These are phyloP conservation scores for Bujurquina vittata DNA, from an alignment of 2,113 vertebrate genomes.

Conservation along the genomic window DNA sequence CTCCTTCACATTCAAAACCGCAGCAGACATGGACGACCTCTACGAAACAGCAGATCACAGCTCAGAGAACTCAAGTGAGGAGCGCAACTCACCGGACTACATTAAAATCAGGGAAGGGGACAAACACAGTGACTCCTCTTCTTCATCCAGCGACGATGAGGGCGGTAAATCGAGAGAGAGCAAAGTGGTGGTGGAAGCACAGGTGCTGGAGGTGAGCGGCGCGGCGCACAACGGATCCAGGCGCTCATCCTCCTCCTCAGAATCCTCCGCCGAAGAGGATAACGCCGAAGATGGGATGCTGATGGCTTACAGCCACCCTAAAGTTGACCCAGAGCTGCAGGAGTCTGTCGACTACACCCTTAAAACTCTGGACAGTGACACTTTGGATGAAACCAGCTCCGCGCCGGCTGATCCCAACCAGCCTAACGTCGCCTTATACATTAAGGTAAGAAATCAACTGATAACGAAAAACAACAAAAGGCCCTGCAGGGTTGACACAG, in stretches of 20 bases:
- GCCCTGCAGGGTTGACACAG: background rate
- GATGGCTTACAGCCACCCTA: slow-evolving; percentile 42
- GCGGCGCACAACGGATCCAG: slow-evolving; percentile 50
- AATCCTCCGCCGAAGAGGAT: slow-evolving; percentile 51
- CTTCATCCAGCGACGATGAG: slow-evolving; percentile 62
- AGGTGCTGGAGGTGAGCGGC: slow-evolving; percentile 13
- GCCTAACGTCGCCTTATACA: slow-evolving; percentile 70
- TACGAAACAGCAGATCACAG: slow-evolving; percentile 35
- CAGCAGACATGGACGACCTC: slow-evolving; percentile 59
- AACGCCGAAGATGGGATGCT: slow-evolving; percentile 45
- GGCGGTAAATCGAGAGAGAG: background rate
- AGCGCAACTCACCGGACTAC: slow-evolving; percentile 58
- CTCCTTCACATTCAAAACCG: background rate
- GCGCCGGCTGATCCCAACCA: slow-evolving; percentile 50
- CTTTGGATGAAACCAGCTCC: slow-evolving; percentile 45
- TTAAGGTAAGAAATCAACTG: slow-evolving; percentile 69
- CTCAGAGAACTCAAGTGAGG: slow-evolving; percentile 33
- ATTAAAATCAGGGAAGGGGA: slow-evolving; percentile 54
- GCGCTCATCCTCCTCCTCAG: slow-evolving; percentile 61
- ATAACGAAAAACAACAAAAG: fast-evolving
- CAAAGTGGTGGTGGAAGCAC: background rate
- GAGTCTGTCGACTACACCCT: slow-evolving; percentile 63
- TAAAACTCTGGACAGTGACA: slow-evolving; percentile 51
- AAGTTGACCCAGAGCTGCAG: slow-evolving; percentile 15
- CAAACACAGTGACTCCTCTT: slow-evolving; percentile 15